These are phyloP conservation scores for Leucosticte australis DNA, from an alignment of 2,113 vertebrate genomes.

Conservation along the genomic window DNA sequence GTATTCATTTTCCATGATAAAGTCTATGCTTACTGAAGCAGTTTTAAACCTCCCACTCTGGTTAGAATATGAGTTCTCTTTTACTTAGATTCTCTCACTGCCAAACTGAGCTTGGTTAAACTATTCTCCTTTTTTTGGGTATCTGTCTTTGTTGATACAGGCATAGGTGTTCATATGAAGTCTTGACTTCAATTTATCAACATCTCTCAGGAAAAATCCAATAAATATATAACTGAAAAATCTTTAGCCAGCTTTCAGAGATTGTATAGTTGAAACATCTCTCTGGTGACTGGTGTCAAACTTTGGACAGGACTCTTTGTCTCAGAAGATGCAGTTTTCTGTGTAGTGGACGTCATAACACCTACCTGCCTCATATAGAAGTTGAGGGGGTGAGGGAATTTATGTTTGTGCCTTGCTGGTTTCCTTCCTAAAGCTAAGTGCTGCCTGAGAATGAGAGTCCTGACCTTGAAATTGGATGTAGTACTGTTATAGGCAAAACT, in stretches of 20 bases:
- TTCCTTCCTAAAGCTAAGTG: not conserved
- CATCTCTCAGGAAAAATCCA: not conserved
- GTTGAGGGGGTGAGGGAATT: not conserved
- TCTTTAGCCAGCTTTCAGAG: not conserved
- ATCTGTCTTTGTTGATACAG: not conserved
- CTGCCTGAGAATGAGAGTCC: not conserved
- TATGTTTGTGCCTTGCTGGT: not conserved
- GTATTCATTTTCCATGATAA: not conserved
- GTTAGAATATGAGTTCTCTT: not conserved
- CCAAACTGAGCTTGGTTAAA: not conserved
- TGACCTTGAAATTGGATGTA: slow-evolving; percentile 11
- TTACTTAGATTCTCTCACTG: not conserved
- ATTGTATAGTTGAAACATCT: not conserved
- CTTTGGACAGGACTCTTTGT: not conserved
- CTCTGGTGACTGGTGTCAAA: not conserved
- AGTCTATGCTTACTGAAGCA: not conserved
- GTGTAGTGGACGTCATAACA: not conserved
- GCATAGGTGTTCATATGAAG: not conserved
- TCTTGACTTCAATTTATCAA: not conserved
- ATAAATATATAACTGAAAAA: not conserved
- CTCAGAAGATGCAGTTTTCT: not conserved
- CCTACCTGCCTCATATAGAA: not conserved
- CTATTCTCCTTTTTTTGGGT: not conserved
- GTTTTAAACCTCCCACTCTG: not conserved
- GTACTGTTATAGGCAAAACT: not conserved